phyloP scores from a whole-genome alignment of 2,113 vertebrate genomes.

The Numenius arquata region DNA sequence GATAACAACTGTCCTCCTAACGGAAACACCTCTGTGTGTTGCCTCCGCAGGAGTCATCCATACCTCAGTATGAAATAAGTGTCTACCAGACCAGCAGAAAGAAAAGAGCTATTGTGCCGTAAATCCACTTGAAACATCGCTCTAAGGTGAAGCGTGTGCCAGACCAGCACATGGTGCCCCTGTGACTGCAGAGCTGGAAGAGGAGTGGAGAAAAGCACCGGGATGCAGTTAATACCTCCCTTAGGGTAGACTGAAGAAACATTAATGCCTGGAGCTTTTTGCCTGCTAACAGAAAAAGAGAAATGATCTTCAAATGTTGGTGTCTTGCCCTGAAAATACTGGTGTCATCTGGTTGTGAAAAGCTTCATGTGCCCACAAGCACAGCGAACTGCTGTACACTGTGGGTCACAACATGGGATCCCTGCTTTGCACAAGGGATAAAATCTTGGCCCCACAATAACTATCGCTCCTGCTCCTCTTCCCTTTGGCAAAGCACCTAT shows the following conservation, averaged over 20 bases:
- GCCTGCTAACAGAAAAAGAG: background rate
- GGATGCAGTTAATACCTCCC: background rate
- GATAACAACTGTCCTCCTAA: background rate
- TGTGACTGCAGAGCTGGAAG: background rate
- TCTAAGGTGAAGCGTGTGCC: background rate
- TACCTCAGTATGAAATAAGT: background rate
- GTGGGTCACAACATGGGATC: accelerated
- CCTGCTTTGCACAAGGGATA: too few species aligned
- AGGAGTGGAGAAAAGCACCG: accelerated
- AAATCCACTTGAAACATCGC: background rate
- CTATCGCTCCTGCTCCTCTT: background rate
- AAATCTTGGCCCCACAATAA: background rate
- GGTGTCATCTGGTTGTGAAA: background rate
- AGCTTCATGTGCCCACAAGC: background rate
- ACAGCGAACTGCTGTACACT: background rate
- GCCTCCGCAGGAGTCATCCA: background rate
- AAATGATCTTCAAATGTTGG: background rate
- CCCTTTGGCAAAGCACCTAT: background rate
- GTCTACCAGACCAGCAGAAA: background rate
- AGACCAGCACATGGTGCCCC: background rate
- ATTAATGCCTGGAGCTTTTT: background rate
- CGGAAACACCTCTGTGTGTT: background rate
- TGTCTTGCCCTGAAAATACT: background rate
- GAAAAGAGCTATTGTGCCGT: background rate
- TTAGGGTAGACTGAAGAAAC: background rate